Conservation (phyloP, 2,888 invertebrate species). For the Julus scanicus region DNA sequence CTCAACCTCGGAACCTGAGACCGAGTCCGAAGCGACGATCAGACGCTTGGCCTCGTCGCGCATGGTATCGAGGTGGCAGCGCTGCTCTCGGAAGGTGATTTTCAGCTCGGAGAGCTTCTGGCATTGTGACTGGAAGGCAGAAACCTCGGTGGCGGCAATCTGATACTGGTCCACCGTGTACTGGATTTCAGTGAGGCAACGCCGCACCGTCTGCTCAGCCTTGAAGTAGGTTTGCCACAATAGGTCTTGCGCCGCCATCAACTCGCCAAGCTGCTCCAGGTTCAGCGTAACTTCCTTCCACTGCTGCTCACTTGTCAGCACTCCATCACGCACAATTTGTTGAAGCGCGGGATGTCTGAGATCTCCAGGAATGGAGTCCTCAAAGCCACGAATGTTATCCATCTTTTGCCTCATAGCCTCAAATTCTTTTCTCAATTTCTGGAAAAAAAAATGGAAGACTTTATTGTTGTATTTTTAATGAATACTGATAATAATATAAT, state of each 20-base stretch:
- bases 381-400: constrained; percentile 16
- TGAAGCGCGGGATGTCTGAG: constrained; percentile 44
- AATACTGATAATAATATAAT: not conserved
- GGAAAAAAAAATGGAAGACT: not conserved
- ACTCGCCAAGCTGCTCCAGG: not conserved
- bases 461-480: not conserved
- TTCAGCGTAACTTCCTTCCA: not conserved
- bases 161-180: constrained; percentile 56
- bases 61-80: constrained; percentile 3
- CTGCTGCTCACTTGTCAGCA: constrained; percentile 10
- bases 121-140: constrained; percentile 70
- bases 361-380: constrained; percentile 20
- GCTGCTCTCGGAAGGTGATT: not conserved
- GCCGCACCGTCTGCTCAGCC: constrained; percentile 3
- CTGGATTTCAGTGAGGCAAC: constrained; percentile 55
- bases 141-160: constrained; percentile 56
- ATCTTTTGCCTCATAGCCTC: not conserved
- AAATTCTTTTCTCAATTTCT: constrained; percentile 42
- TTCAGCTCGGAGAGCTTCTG: constrained; percentile 71
- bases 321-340: not conserved
- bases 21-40: not conserved
- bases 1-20: not conserved
- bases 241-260: not conserved
- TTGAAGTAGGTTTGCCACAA: constrained; percentile 47
- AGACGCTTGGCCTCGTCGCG: constrained; percentile 14